Percentiles rank a stretch among this genome's conserved stretches.
These are phyloP conservation scores for Falco naumanni DNA, from an alignment of 2,797 vertebrate species.

Conservation along the genomic window DNA sequence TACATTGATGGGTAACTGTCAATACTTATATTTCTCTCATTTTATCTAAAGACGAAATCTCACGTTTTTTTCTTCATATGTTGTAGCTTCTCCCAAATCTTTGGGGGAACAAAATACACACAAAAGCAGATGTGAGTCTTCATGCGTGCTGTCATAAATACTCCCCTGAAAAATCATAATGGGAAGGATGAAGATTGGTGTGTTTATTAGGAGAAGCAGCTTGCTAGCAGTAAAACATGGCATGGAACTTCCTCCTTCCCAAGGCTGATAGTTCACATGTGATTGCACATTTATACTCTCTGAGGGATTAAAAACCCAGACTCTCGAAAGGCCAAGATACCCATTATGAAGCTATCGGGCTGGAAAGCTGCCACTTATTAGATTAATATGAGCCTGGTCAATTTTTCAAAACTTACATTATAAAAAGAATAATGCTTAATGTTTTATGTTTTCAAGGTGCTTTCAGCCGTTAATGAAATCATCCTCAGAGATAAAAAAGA, in stretches of 20 bases:
- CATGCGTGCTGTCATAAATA: neutral
- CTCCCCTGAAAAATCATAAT: neutral
- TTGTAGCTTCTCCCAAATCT: neutral
- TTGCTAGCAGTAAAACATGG: neutral
- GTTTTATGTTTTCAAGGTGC: neutral
- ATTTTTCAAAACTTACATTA: slow-evolving; percentile 3
- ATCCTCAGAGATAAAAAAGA: neutral
- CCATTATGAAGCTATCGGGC: neutral
- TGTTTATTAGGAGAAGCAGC: neutral
- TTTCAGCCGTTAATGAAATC: slow-evolving; percentile 12
- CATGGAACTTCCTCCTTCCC: neutral
- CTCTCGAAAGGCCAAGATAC: neutral
- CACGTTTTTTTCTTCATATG: neutral
- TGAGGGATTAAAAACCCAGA: neutral
- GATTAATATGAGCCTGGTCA: neutral
- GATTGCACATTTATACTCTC: neutral
- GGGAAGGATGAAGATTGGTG: neutral
- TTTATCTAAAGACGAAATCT: neutral
- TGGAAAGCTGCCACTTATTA: slow-evolving; percentile 27
- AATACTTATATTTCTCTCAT: neutral
- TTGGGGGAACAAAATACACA: neutral
- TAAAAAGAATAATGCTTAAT: neutral
- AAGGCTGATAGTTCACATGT: neutral
- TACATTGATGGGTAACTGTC: neutral
- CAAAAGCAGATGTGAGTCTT: neutral